These are phyloP conservation scores for Toxostoma redivivum DNA, from an alignment of 2,113 vertebrate species.

Conservation along the genomic window DNA sequence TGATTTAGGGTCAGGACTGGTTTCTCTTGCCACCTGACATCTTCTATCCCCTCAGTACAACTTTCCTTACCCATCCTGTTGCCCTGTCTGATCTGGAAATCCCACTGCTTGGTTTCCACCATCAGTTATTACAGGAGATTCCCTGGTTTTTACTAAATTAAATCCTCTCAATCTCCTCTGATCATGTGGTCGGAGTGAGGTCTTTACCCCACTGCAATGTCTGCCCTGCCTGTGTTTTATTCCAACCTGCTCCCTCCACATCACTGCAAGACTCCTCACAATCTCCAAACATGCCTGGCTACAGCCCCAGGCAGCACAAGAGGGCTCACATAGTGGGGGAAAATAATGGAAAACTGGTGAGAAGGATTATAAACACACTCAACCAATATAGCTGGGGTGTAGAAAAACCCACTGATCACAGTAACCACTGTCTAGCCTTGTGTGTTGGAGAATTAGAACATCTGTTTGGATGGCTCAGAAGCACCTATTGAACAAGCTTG, in stretches of 20 bases:
- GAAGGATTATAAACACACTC: not conserved
- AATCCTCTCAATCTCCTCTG: not conserved
- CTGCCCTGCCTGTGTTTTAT: not conserved
- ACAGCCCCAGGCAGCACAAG: not conserved
- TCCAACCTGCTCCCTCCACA: not conserved
- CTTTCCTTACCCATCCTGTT: not conserved
- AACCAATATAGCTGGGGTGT: not conserved
- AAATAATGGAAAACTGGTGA: not conserved
- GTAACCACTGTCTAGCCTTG: not conserved
- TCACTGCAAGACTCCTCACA: not conserved
- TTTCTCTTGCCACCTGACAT: not conserved
- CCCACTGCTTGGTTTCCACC: not conserved
- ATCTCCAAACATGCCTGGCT: rapidly evolving
- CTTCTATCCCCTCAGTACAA: not conserved
- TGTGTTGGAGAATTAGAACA: not conserved
- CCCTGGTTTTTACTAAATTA: not conserved
- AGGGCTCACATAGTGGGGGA: not conserved
- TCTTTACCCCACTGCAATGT: not conserved
- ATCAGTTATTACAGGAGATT: not conserved
- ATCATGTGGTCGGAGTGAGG: not conserved
- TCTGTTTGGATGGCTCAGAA: not conserved
- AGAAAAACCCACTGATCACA: not conserved
- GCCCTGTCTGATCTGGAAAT: not conserved
- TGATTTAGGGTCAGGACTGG: not conserved
- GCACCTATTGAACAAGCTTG: not conserved